Evolutionary conservation across 2,113 vertebrate genomes (phyloP).

Genomic region (Mungos mungo): DNA sequence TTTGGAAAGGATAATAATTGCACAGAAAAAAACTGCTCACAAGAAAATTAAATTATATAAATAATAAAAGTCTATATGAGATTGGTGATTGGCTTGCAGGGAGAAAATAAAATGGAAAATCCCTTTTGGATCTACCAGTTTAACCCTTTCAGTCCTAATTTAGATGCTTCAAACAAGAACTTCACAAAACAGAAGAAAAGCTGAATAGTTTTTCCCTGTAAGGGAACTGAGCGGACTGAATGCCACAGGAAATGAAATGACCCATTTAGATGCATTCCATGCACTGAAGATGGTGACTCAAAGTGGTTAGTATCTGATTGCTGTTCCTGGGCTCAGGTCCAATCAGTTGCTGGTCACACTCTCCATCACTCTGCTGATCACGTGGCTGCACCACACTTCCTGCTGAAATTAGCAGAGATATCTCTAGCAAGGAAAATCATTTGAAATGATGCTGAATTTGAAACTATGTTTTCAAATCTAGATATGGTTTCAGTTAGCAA

Average conservation of each 20-base stretch:
- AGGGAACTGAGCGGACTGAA: not conserved
- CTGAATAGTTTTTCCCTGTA: not conserved
- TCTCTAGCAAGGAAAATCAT: not conserved
- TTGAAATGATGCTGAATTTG: constrained; percentile 15
- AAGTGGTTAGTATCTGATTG: not conserved
- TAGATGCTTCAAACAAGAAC: not conserved
- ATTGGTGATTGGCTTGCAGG: not conserved
- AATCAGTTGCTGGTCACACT: not conserved
- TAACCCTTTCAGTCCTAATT: not conserved
- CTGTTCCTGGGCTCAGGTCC: not conserved
- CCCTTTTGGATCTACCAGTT: not conserved
- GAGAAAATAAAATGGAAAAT: not conserved
- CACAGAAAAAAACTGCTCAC: not conserved
- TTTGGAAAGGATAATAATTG: not conserved
- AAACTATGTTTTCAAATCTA: not conserved
- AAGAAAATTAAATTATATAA: not conserved
- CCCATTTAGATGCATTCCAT: not conserved
- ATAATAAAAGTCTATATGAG: not conserved
- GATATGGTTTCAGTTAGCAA: constrained; percentile 1
- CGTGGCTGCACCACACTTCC: not conserved
- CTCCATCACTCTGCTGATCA: not conserved
- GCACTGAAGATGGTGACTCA: not conserved
- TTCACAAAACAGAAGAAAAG: not conserved
- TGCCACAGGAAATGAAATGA: not conserved
- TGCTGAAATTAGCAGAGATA: constrained; percentile 4